These are phyloP conservation scores for Lepilemur septentrionalis DNA, from an alignment of 2,797 vertebrate genomes.

Conservation along the genomic window DNA sequence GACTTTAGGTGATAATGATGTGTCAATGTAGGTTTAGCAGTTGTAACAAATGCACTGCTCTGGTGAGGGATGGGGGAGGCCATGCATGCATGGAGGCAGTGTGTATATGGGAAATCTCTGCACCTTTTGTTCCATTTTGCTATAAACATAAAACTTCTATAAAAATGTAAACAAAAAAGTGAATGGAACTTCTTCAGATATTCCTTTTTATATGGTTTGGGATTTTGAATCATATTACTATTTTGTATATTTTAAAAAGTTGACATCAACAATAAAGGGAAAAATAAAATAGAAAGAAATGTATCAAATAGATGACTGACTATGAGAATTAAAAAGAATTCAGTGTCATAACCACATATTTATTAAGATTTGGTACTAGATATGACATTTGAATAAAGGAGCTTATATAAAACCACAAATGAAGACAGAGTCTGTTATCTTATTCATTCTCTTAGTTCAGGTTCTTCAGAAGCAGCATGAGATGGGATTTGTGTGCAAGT, in stretches of 20 bases:
- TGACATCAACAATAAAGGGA: not conserved
- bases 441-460: not conserved
- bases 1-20: not conserved
- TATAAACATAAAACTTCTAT: not conserved
- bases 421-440: not conserved
- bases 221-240: not conserved
- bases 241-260: not conserved
- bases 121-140: not conserved
- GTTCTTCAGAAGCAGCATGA: not conserved
- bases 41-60: not conserved
- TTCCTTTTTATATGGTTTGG: not conserved
- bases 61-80: not conserved
- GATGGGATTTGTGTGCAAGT: not conserved
- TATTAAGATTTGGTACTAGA: slow-evolving; percentile 1
- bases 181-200: not conserved
- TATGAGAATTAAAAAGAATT: not conserved
- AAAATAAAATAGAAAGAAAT: not conserved
- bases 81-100: not conserved
- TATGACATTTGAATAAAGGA: not conserved
- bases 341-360: not conserved
- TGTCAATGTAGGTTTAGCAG: not conserved
- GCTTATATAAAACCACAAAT: not conserved
- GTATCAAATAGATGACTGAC: not conserved
- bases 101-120: not conserved
- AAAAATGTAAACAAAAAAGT: not conserved